Evolutionary conservation across 2,888 invertebrate species (phyloP).

Genomic region (Ormyrus pomaceus): DNA sequence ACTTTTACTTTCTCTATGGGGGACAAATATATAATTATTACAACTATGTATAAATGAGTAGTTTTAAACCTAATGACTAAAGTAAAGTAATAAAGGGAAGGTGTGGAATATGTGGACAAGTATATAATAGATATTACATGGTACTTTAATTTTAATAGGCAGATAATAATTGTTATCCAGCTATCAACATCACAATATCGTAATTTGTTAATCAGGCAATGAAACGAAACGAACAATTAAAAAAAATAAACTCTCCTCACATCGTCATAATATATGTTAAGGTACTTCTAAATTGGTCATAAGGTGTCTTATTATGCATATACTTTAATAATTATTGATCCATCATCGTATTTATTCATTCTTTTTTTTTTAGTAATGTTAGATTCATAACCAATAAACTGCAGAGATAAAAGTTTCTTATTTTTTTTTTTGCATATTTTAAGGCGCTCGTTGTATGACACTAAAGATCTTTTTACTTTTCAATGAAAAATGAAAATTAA

Average conservation of each 20-base stretch:
- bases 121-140: constrained; percentile 28
- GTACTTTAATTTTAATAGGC: constrained; percentile 41
- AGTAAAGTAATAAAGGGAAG: constrained; percentile 23
- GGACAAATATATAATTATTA: constrained; percentile 24
- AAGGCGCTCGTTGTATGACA: constrained; percentile 58
- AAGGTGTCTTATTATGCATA: constrained; percentile 40
- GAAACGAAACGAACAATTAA: constrained; percentile 15
- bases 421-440: constrained; percentile 49
- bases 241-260: constrained; percentile 24
- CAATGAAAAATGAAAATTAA: constrained; percentile 44
- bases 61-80: constrained; percentile 40
- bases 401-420: constrained; percentile 47
- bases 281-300: constrained; percentile 50
- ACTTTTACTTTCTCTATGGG: constrained; percentile 43
- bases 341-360: constrained; percentile 57
- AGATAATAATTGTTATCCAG: constrained; percentile 33
- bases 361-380: constrained; percentile 47
- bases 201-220: constrained; percentile 18
- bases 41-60: constrained; percentile 34
- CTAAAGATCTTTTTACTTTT: constrained; percentile 44
- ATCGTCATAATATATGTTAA: constrained; percentile 12
- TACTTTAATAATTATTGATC: constrained; percentile 52
- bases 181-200: constrained; percentile 38
- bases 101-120: constrained; percentile 10
- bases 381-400: constrained; percentile 54